A percentile compares a stretch with the other conserved stretches of the same genome.
phyloP scores from a whole-genome alignment of 2,113 vertebrate genomes.

The Ciconia maguari region DNA sequence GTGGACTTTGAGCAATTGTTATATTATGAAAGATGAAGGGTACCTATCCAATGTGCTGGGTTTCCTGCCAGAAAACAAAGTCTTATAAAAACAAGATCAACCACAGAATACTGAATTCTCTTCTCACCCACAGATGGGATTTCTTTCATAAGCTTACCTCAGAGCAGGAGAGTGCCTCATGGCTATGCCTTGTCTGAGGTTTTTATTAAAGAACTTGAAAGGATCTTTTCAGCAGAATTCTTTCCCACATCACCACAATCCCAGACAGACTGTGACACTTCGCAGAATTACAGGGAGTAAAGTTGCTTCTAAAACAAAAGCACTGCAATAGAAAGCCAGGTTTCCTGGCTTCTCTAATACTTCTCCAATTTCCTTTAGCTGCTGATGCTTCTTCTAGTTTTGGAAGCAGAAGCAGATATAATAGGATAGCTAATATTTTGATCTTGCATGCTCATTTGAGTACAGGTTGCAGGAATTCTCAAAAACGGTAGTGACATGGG shows the following conservation, averaged over 20 bases:
- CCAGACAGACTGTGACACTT: slow-evolving; percentile 31
- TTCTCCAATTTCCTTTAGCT: neutral
- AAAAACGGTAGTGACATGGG: neutral
- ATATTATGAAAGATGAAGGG: slow-evolving; percentile 2
- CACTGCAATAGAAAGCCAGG: neutral
- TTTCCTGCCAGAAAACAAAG: neutral
- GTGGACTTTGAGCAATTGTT: slow-evolving; percentile 29
- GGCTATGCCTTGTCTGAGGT: neutral
- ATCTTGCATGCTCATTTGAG: neutral
- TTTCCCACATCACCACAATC: slow-evolving; percentile 20
- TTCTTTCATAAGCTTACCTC: slow-evolving; percentile 46
- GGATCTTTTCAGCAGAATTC: slow-evolving; percentile 19
- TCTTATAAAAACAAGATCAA: slow-evolving; percentile 10
- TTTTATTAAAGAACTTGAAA: slow-evolving; percentile 46
- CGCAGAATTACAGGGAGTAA: neutral
- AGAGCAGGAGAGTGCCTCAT: slow-evolving; percentile 26
- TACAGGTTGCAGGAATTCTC: neutral
- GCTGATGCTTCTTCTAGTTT: neutral
- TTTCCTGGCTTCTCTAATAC: neutral
- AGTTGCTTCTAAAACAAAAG: neutral
- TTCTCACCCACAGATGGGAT: slow-evolving; percentile 9
- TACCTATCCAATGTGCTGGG: neutral
- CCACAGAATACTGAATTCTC: slow-evolving; percentile 3
- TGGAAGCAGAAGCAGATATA: neutral
- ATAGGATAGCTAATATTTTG: neutral